Percentiles rank a stretch among this genome's conserved stretches.
phyloP scores from a whole-genome alignment of 2,797 vertebrate species.

The Acanthurus lineatus region DNA sequence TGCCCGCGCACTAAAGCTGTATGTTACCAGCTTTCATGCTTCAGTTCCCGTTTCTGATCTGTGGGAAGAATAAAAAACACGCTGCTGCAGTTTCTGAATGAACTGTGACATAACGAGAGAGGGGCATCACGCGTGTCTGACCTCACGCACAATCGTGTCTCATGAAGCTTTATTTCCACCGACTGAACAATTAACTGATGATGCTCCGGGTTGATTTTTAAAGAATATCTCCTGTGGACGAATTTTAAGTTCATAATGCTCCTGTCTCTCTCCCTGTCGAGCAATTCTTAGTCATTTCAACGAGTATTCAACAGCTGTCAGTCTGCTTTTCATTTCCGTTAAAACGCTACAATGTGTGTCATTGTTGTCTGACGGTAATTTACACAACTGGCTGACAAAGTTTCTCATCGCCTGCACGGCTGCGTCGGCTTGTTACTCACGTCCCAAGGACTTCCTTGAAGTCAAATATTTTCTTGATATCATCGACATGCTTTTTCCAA shows the following conservation, averaged over 20 bases:
- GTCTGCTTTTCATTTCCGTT: constrained; percentile 40
- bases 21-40: too few species aligned
- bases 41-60: background rate
- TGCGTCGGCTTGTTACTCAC: constrained; percentile 84
- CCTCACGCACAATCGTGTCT: constrained; percentile 27
- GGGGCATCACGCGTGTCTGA: constrained; percentile 34
- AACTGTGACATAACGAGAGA: constrained; percentile 40
- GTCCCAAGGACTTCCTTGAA: constrained; percentile 98
- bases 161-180: background rate
- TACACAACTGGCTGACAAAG: constrained; percentile 62
- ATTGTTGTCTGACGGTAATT: constrained; percentile 30
- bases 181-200: constrained; percentile 1
- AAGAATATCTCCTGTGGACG: background rate
- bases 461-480: constrained; percentile 95
- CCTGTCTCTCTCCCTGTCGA: background rate
- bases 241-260: constrained; percentile 21
- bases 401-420: constrained; percentile 41
- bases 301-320: constrained; percentile 78
- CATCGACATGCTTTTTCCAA: constrained; percentile 97
- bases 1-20: constrained; percentile 7
- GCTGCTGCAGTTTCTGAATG: constrained; percentile 64
- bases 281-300: background rate
- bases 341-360: constrained; percentile 15
- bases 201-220: background rate
- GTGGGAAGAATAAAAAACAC: constrained; percentile 7